Evolutionary conservation across 2,888 invertebrate species (phyloP).

Genomic region (Masnerella sp.): DNA sequence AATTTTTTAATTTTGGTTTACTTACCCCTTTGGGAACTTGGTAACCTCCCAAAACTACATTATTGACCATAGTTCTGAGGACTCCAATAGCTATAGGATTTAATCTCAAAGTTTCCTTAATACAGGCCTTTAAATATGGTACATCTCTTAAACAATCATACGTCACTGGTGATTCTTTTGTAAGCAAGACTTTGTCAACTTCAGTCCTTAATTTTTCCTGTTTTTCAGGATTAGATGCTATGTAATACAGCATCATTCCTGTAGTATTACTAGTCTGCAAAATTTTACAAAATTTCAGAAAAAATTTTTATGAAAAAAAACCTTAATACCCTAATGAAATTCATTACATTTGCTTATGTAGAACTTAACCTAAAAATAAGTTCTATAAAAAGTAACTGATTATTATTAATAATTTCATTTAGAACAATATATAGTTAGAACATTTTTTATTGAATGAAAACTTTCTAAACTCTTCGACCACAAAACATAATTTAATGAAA

Average conservation of each 20-base stretch:
- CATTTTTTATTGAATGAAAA: too few relatives aligned
- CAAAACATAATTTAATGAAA: too few relatives aligned
- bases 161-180: conserved; percentile 75
- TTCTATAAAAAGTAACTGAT: too few relatives aligned
- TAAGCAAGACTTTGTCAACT: conserved; percentile 77
- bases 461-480: too few relatives aligned
- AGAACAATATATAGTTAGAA: too few relatives aligned
- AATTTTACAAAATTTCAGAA: too few relatives aligned
- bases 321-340: neutral
- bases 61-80: conserved; percentile 79
- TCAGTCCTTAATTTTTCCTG: conserved; percentile 83
- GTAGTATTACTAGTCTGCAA: conserved; percentile 80
- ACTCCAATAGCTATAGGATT: conserved; percentile 81
- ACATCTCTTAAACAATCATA: conserved; percentile 77
- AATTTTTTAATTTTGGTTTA: too few relatives aligned
- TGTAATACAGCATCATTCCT: conserved; percentile 80
- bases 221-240: conserved; percentile 82
- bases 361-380: too few relatives aligned
- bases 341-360: too few relatives aligned
- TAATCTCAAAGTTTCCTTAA: conserved; percentile 85
- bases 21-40: conserved; percentile 81
- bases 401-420: too few relatives aligned
- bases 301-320: neutral
- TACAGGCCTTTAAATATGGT: conserved; percentile 84
- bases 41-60: conserved; percentile 82